Evolutionary conservation across 2,888 invertebrate species (phyloP), one percentile per base, ranked within the genome.

Genomic region (Matsumyia berberina): DNA sequence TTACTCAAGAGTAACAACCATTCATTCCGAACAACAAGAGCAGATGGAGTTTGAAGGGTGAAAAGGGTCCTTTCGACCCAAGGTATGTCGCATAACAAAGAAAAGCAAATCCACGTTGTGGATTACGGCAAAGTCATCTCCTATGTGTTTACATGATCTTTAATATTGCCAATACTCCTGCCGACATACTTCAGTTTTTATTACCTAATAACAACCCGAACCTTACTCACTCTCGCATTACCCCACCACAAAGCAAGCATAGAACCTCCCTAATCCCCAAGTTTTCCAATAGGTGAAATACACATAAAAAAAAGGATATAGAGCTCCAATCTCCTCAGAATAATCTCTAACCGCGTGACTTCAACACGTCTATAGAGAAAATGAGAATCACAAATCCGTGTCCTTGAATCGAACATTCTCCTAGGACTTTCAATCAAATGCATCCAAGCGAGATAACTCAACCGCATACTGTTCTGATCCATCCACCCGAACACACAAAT

Each of bases 341-440:
- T 85, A 85, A 85, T 85, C 80, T 53, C 37, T 39, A 33, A 42
- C 15, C 11, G 33, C 39, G 69, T 39, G 64, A 64, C 64, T 74
- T 70, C 53, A 58, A 74, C 85, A 80, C 74, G 85, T 80, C 53
- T 24, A 35, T 46, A 37, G 31, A 46, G 37, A 46, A 67, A 58
- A 64, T 37, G 24, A 69, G 64, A 69, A 69, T 69, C 67, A 64
- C 57, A 74, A 85, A 80, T 58, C 69, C 58, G 12, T 62, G 57
- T 42, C 51, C 74, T 85, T 74, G 74, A 79, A 64, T 46, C 51
- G 64, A 74, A 39, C 51, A 24, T 37, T 69, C 73, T 69, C 73
- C 15, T 55, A 70, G 66, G 64, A 80, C 80, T 46, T 80, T 85
- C 69, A 80, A 80, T 80, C 73, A 74, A 76, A 74, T 85, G 85